Percentiles rank a stretch among this genome's conserved stretches.
These are phyloP conservation scores for Channallabes apus DNA, from an alignment of 2,797 vertebrate species.

Conservation along the genomic window DNA sequence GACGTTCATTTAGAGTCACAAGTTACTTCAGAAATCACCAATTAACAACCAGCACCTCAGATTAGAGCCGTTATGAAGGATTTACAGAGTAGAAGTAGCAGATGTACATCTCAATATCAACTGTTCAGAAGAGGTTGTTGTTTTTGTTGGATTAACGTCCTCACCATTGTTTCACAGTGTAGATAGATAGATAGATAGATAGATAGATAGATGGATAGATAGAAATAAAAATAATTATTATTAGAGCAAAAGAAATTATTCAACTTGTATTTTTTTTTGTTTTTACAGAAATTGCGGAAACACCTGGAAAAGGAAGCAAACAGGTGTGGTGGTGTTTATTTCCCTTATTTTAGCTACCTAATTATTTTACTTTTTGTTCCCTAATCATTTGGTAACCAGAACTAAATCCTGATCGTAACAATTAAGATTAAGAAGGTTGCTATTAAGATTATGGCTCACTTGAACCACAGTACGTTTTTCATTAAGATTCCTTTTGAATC, in stretches of 20 bases:
- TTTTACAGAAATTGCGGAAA: constrained; percentile 44
- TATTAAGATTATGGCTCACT: neutral
- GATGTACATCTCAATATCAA: no score
- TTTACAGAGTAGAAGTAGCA: no score
- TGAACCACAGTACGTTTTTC: no score
- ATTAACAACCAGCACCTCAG: no score
- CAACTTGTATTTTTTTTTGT: neutral
- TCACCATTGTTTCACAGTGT: no score
- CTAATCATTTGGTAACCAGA: neutral
- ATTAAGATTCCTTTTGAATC: neutral
- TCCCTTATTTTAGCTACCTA: neutral
- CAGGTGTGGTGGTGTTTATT: constrained; percentile 35
- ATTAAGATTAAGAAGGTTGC: neutral
- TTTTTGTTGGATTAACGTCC: no score
- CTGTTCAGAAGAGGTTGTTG: no score
- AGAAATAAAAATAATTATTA: neutral
- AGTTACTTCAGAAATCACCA: no score
- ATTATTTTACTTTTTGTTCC: neutral
- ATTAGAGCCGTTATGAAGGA: no score
- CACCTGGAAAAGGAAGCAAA: constrained; percentile 35
- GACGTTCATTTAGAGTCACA: no score
- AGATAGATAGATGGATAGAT: no score
- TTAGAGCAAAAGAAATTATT: neutral
- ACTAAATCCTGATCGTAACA: neutral
- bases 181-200: no score